Base-by-base conservation (phyloP, 1,140 invertebrate genomes). In the Himalopsyche phryganea region DNA sequence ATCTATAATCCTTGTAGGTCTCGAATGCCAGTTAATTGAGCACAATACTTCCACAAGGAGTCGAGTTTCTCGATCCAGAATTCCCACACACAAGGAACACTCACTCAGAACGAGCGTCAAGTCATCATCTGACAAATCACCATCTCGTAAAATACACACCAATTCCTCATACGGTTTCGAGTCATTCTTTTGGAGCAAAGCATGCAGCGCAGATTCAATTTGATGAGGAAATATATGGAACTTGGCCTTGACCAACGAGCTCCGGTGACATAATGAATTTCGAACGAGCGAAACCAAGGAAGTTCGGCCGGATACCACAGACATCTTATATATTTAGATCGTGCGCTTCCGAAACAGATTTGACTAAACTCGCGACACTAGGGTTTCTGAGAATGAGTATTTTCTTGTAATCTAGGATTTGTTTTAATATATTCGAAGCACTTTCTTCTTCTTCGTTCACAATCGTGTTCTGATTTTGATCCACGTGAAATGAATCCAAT, bases 341-440 rank as follows among this genome's bases (percentile, higher is more conserved):
- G 73, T 78, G 18, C 71, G 61, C n/a, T n/a, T 70, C 65, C 1
- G 75, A 70, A 18, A 78, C 65, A 13, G 70, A 66, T 48, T 76
- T 75, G 15, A 78, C 56, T 58, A 73, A 70, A 5, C 69, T 66
- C 18, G 75, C 60, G 57, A 78, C 70, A 56, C 76, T 74, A 0
- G 75, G 75, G 42, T 76, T 71, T 33, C 74, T 67, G 4, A 78
- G 68, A 18, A 77, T 50, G 61, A 75, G 71, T 6, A 74, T 66
- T 38, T 76, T 78, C 42, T 78, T 78, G 44, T 74, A 69, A 55
- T 77, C 75, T n/a, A 78, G 65, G 46, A 78, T 70, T 61, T 77
- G 74, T 19, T 73, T 64, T 20, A 78, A 68, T 13, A 76, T 69
- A 63, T 71, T 75, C 35, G 67, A 72, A 36, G 65, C 38, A 17